phyloP scores from a whole-genome alignment of 2,888 invertebrate genomes.

The Limnephilus lunatus region DNA sequence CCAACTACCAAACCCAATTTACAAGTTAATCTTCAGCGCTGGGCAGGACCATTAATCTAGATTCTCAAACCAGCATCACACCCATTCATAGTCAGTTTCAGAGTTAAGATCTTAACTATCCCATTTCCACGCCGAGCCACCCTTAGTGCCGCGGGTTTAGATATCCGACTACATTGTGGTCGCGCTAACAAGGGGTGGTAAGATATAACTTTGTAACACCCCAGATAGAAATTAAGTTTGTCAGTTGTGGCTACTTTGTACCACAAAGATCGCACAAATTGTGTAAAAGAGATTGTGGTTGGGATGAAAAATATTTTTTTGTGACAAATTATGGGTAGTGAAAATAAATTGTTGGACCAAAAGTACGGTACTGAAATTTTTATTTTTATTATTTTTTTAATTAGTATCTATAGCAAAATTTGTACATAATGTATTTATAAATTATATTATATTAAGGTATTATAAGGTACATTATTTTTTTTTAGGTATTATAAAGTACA shows the following conservation, averaged over 20 bases:
- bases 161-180: neutral
- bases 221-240: neutral
- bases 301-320: neutral
- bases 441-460: too few species aligned
- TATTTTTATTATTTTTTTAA: too few species aligned
- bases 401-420: too few species aligned
- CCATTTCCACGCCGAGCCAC: neutral
- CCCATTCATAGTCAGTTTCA: neutral
- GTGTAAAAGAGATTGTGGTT: neutral
- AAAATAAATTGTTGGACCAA: too few species aligned
- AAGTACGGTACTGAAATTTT: too few species aligned
- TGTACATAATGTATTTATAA: too few species aligned
- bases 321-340: neutral
- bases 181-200: neutral
- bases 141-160: neutral
- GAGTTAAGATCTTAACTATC: conserved; percentile 24
- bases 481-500: too few species aligned
- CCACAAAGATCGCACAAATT: neutral
- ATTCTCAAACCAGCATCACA: neutral
- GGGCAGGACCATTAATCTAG: neutral
- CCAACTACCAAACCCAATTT: neutral
- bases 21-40: neutral
- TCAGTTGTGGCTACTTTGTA: neutral
- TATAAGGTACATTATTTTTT: too few species aligned
- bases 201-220: conserved; percentile 22